These are phyloP conservation scores for Ramphastos sulfuratus DNA, from an alignment of 2,113 vertebrate genomes.

Conservation along the genomic window DNA sequence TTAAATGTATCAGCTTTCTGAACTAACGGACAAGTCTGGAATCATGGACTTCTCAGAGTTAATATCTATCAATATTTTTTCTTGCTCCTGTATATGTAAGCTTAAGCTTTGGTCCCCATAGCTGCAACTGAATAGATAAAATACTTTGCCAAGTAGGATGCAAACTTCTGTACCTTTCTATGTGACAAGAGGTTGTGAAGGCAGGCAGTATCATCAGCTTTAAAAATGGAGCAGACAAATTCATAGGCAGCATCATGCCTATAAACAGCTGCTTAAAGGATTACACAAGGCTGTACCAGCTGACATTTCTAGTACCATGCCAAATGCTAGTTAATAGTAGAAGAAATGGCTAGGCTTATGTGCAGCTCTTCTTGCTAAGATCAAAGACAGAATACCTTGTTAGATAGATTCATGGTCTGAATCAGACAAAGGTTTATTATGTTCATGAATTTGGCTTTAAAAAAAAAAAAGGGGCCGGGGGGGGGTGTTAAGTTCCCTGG, in stretches of 20 bases:
- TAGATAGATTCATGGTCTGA: background rate
- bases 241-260: accelerated
- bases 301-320: background rate
- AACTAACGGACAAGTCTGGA: background rate
- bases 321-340: background rate
- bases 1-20: background rate
- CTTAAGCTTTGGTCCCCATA: background rate
- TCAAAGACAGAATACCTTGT: background rate
- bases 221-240: background rate
- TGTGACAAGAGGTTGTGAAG: background rate
- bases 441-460: background rate
- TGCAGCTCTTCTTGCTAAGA: background rate
- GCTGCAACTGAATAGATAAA: background rate
- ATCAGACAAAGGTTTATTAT: background rate
- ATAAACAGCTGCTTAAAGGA: background rate
- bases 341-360: background rate
- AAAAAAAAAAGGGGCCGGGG: background rate
- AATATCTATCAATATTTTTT: background rate
- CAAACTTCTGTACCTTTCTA: background rate
- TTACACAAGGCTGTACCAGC: background rate
- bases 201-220: background rate
- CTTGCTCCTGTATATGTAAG: background rate
- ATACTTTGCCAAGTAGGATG: background rate
- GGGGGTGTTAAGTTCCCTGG: background rate
- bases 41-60: background rate